Evolutionary conservation across 2,888 invertebrate species (phyloP), one percentile per base, ranked within the genome.

Genomic region (Lasius fuliginosus): DNA sequence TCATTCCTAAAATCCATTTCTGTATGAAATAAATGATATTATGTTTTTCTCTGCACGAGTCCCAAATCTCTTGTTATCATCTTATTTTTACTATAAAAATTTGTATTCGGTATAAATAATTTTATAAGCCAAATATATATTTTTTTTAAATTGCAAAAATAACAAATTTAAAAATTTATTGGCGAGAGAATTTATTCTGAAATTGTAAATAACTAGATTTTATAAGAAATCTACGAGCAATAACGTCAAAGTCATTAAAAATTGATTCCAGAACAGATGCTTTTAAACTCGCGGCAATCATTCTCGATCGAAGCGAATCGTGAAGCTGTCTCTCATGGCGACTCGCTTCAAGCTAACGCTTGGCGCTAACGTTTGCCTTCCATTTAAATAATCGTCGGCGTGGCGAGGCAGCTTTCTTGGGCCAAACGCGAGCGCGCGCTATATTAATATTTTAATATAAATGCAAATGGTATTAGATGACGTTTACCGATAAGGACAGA

Each of bases 401-500:
- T 85, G 86, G 85, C 89, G 88, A 71, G 83, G 73, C 89, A 88
- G 76, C 85, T 83, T 85, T 88, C 89, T 83, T 84, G 73, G 73
- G 40, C 84, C 73, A 83, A 71, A 53, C 83, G 27, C 79, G 67
- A 56, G 69, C 65, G 64, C 82, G 65, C 86, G 89, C 87, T 88
- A 88, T 91, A 92, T 92, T 93, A 92, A 93, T 93, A 93, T 93
- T 93, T 93, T 93, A 92, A 93, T 93, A 93, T 93, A 93, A 92
- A 93, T 93, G 93, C 93, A 93, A 93, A 93, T 93, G 91, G 92
- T 88, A 90, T 92, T 91, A 93, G 93, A 93, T 92, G 91, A 90
- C 91, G 91, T 89, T 92, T 87, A 86, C 92, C 92, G 91, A 91
- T 91, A 91, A 84, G 85, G 86, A 82, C 75, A 82, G 73, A 42